phyloP scores from a whole-genome alignment of 2,797 vertebrate species.

The Euphonia xanthogaster region DNA sequence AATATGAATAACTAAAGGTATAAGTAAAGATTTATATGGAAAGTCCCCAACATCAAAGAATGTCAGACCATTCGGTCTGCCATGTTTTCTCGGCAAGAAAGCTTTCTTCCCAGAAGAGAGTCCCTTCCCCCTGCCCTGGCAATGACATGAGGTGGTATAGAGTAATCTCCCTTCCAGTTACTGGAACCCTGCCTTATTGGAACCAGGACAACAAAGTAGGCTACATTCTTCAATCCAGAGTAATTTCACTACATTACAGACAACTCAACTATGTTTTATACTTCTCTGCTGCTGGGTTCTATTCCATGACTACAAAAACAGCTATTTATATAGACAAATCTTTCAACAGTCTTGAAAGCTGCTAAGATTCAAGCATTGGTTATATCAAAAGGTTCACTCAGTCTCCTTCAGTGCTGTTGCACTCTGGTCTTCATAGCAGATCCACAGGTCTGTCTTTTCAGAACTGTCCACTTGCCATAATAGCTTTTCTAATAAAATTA shows the following conservation, averaged over 20 bases:
- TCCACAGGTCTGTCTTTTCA: not conserved
- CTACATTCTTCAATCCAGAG: not conserved
- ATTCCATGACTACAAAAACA: not conserved
- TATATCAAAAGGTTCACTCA: not conserved
- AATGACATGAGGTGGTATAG: not conserved
- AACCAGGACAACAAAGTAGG: not conserved
- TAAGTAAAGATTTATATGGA: not conserved
- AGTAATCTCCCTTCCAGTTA: not conserved
- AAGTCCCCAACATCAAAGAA: not conserved
- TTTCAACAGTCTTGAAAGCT: not conserved
- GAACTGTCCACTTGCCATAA: not conserved
- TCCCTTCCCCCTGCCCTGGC: fast-evolving
- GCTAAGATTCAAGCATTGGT: not conserved
- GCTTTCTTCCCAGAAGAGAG: not conserved
- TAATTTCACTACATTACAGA: not conserved
- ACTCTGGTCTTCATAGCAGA: not conserved
- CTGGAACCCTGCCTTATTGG: not conserved
- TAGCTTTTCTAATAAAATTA: not conserved
- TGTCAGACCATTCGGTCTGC: not conserved
- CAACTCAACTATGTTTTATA: not conserved
- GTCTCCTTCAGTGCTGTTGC: not conserved
- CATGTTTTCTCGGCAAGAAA: not conserved
- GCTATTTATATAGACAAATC: not conserved
- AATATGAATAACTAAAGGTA: not conserved
- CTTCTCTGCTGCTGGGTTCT: not conserved